Evolutionary conservation across 2,888 invertebrate genomes (phyloP).

Genomic region (Alloscopus bannaensis): DNA sequence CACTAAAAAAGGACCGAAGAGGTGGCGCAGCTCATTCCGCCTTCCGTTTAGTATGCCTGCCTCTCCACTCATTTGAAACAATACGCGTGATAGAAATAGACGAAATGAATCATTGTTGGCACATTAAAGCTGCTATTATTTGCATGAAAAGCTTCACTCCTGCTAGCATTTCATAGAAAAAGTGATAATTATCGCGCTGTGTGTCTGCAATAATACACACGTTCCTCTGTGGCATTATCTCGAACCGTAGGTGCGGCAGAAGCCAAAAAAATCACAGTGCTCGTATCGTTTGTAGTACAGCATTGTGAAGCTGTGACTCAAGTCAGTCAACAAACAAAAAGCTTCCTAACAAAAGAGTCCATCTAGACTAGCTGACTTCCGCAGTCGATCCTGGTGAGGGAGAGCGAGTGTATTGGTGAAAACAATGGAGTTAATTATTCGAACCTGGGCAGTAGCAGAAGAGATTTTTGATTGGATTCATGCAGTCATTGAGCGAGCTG

Average conservation of each 20-base stretch:
- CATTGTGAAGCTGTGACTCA: constrained; percentile 2
- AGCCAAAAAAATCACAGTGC: too few relatives aligned
- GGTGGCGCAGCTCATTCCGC: neutral
- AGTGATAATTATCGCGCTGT: constrained; percentile 43
- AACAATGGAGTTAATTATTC: constrained; percentile 64
- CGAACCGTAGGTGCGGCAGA: constrained; percentile 39
- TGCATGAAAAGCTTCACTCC: constrained; percentile 41
- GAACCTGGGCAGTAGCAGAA: constrained; percentile 27
- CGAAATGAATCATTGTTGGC: constrained; percentile 42
- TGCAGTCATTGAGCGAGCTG: constrained; percentile 23
- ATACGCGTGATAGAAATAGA: constrained; percentile 17
- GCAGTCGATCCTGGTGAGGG: too few relatives aligned
- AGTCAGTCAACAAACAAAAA: constrained; percentile 3
- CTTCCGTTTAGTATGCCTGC: neutral
- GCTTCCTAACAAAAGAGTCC: constrained; percentile 26
- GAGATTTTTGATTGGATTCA: constrained; percentile 56
- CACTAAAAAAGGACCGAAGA: constrained; percentile 12
- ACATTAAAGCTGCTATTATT: constrained; percentile 32
- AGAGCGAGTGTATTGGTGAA: too few relatives aligned
- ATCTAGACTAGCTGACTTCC: constrained; percentile 18
- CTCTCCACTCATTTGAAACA: neutral
- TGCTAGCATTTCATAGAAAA: constrained; percentile 36
- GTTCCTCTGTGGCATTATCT: constrained; percentile 24
- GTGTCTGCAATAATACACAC: constrained; percentile 5
- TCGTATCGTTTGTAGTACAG: constrained; percentile 5